These are phyloP conservation scores for Neogobius melanostomus DNA, from an alignment of 2,113 vertebrate species.

Conservation along the genomic window DNA sequence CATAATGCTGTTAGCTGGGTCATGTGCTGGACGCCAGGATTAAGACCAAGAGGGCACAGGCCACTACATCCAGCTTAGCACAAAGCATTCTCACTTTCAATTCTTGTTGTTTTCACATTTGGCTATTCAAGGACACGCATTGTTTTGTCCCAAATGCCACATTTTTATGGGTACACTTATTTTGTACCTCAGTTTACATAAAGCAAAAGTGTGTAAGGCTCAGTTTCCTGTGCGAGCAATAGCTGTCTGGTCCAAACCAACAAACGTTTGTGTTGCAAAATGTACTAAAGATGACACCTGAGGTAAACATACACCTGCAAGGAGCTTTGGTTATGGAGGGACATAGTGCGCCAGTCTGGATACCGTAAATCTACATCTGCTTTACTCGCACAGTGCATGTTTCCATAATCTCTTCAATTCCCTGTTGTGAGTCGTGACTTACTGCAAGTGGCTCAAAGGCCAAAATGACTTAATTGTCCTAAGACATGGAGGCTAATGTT, in stretches of 20 bases:
- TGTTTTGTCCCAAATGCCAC: background rate
- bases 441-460: background rate
- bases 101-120: slow-evolving; percentile 3
- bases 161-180: no score
- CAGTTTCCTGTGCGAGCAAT: no score
- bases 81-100: slow-evolving; percentile 16
- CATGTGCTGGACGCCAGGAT: slow-evolving; percentile 74
- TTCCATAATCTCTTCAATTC: background rate
- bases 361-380: no score
- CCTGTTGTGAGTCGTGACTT: background rate
- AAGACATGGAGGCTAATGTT: background rate
- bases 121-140: background rate
- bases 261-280: no score
- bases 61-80: slow-evolving; percentile 62
- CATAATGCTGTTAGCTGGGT: slow-evolving; percentile 74
- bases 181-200: no score
- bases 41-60: slow-evolving; percentile 68
- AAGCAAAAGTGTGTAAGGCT: no score
- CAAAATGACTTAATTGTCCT: background rate
- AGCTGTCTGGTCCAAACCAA: no score
- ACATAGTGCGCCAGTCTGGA: no score
- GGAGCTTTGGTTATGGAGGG: no score
- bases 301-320: no score
- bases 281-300: no score
- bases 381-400: background rate